Conservation (phyloP, 2,797 vertebrate species). For the Mastacembelus armatus region DNA sequence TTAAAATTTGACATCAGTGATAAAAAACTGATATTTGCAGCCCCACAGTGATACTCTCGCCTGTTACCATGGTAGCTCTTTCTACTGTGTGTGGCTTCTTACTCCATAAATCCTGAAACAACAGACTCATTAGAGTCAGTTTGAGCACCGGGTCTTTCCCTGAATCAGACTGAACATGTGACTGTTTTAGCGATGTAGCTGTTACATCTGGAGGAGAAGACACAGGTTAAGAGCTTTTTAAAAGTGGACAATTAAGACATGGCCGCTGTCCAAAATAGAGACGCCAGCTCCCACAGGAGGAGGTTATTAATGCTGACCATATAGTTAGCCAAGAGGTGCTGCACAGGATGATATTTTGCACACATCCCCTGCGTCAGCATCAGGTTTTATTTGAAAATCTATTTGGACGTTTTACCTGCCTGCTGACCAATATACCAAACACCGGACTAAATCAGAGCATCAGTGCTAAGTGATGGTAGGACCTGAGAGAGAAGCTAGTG, state of each 20-base stretch:
- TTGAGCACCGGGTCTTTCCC: not conserved
- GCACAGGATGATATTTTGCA: not conserved
- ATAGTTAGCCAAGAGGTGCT: not conserved
- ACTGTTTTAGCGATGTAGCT: not conserved
- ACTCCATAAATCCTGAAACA: not conserved
- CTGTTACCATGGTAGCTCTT: too few relatives aligned
- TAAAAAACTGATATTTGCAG: too few relatives aligned
- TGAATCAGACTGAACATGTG: constrained; percentile 27
- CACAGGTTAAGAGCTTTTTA: constrained; percentile 38
- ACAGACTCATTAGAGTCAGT: not conserved
- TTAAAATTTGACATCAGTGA: too few relatives aligned
- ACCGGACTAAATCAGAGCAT: too few relatives aligned
- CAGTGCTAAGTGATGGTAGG: constrained; percentile 61
- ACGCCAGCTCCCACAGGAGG: not conserved
- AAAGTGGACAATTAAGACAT: constrained; percentile 13
- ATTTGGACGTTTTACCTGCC: constrained; percentile 9
- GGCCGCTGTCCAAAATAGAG: constrained; percentile 16
- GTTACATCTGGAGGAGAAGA: constrained; percentile 1
- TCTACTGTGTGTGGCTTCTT: too few relatives aligned
- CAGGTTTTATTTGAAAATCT: constrained; percentile 27
- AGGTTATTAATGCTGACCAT: not conserved
- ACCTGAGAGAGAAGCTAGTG: constrained; percentile 29
- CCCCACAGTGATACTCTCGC: too few relatives aligned
- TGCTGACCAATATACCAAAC: not conserved
- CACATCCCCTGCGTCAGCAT: constrained; percentile 21